phyloP scores from a whole-genome alignment of 2,888 invertebrate species.

The Caenorhabditis becei region DNA sequence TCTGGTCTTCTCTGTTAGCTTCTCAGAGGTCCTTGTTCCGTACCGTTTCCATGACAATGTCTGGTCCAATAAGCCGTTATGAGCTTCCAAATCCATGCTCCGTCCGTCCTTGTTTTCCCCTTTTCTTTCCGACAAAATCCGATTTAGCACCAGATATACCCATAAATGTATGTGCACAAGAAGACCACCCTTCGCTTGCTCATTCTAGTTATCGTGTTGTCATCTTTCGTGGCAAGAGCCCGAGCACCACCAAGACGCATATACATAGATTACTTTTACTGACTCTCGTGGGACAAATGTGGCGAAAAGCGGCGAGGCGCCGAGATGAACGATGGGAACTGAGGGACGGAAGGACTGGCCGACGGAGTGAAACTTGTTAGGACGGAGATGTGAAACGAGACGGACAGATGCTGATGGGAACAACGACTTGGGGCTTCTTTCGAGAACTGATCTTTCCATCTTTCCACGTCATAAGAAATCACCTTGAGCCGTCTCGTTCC shows the following conservation, averaged over 20 bases:
- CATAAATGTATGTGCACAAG: conserved; percentile 15
- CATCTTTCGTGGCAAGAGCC: conserved; percentile 24
- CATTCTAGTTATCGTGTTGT: conserved; percentile 39
- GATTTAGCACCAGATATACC: conserved; percentile 19
- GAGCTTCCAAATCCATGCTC: neutral
- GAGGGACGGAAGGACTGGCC: neutral
- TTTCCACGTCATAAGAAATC: neutral
- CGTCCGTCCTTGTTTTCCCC: neutral
- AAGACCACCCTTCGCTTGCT: neutral
- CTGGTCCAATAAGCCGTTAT: conserved; percentile 27
- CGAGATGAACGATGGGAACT: conserved; percentile 40
- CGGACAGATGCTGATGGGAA: conserved; percentile 6
- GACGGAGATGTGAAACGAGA: neutral
- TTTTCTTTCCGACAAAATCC: conserved; percentile 16
- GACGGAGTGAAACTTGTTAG: conserved; percentile 30
- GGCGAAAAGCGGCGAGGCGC: conserved; percentile 31
- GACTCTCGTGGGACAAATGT: conserved; percentile 53
- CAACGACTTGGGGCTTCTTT: neutral
- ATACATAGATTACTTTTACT: conserved; percentile 44
- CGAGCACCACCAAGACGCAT: conserved; percentile 12
- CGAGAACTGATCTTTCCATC: neutral
- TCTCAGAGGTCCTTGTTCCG: neutral
- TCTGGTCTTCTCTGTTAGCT: neutral
- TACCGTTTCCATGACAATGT: conserved; percentile 15
- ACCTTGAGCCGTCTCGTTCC: neutral